Base-by-base conservation (phyloP, 2,797 vertebrate species). In the Psittacula derbiana region DNA sequence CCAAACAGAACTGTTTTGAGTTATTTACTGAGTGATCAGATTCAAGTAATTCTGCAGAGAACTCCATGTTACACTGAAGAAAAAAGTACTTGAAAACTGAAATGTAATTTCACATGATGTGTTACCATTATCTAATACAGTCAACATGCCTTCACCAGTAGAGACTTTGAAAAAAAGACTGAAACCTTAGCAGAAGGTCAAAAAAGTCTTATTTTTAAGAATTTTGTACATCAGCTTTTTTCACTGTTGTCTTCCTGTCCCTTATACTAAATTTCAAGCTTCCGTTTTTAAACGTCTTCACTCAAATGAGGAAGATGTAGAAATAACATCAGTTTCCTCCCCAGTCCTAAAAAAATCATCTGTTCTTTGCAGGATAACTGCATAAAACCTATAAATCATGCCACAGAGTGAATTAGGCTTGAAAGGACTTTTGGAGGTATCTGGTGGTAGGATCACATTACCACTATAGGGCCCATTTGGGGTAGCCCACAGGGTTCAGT, bases 1-100 rank as follows among this genome's bases (percentile, higher is more conserved):
- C 84, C 85, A 92, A 91, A 95, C 74, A 86, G 76, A 92, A 80
- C 41, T 80, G 74, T 55, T 94, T 69, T 64, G 31, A 62, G 83
- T 86, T 94, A 91, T 86, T 96, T 92, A 95, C 71, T 28, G n/a
- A 80, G 73, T 0, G 6, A 69, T 95, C 86, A 89, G 30, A 86
- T 80, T 74, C n/a, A 79, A 81, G 65, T 41, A 78, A 52, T 94
- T 76, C 58, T 88, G 50, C 67, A 92, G 53, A 28, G 28, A 82
- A 73, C 27, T 69, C 30, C 36, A 70, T 11, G 16, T 5, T 27
- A 80, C 23, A 16, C 16, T 18, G 55, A 53, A 83, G 27, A 67
- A 80, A 44, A 38, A 49, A 57, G 36, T 65, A 82, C 30, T 83
- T 64, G 58, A 78, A 58, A 82, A 40, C 11, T 23, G 43, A 96